Conservation (phyloP, 2,113 vertebrate genomes). For the Cephalopterus ornatus region DNA sequence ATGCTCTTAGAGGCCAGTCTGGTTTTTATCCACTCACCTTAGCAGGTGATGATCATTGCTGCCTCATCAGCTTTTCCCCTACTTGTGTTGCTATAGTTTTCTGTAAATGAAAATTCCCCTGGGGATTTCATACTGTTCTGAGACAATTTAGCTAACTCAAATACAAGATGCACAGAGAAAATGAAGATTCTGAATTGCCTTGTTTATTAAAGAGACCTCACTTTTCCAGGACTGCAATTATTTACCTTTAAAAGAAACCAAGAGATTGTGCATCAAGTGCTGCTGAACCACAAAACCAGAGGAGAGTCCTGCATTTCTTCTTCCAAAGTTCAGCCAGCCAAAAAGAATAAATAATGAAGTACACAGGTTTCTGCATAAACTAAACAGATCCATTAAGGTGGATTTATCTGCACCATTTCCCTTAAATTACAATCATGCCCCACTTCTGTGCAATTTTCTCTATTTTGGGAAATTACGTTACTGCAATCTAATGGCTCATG, state of each 20-base stretch:
- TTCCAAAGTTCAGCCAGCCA: constrained; percentile 55
- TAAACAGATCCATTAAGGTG: constrained; percentile 71
- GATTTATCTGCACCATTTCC: constrained; percentile 82
- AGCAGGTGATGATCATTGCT: not conserved
- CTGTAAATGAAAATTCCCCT: not conserved
- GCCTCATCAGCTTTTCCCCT: not conserved
- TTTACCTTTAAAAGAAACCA: constrained; percentile 10
- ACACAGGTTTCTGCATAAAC: constrained; percentile 53
- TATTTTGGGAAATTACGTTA: constrained; percentile 66
- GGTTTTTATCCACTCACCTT: not conserved
- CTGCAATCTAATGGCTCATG: not conserved
- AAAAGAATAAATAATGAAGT: constrained; percentile 70
- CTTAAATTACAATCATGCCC: constrained; percentile 68
- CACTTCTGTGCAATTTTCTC: constrained; percentile 60
- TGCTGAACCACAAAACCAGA: constrained; percentile 45
- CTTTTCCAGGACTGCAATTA: constrained; percentile 28
- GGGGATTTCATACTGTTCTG: not conserved
- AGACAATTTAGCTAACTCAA: not conserved
- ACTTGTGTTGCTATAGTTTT: not conserved
- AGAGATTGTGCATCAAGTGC: not conserved
- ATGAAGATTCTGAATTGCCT: not conserved
- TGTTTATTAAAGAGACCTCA: not conserved
- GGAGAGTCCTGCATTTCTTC: constrained; percentile 23
- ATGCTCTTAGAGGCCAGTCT: not conserved
- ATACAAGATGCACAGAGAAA: not conserved